Conservation (phyloP, 2,113 vertebrate genomes). For the Paramisgurnus dabryanus region DNA sequence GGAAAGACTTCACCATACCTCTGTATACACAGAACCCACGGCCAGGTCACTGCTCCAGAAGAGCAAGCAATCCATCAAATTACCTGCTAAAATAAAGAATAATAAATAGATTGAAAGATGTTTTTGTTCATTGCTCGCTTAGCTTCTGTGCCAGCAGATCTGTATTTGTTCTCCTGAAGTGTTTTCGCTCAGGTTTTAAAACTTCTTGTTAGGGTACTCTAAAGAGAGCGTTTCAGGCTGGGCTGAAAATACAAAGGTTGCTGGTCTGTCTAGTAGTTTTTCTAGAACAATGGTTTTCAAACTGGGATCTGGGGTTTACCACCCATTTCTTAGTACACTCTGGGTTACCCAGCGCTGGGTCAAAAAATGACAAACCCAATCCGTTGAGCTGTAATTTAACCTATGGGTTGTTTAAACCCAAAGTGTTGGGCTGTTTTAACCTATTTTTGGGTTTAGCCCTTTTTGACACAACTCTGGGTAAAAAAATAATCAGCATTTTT, state of each 20-base stretch:
- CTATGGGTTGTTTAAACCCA: no score
- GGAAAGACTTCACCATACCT: conserved; percentile 29
- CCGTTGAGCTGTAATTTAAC: no score
- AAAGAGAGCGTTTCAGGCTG: conserved; percentile 19
- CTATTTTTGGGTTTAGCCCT: no score
- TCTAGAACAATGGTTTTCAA: no score
- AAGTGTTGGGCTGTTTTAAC: no score
- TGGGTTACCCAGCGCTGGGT: no score
- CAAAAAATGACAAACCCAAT: no score
- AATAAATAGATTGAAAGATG: conserved; percentile 39
- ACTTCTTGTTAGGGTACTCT: not conserved
- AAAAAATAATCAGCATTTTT: no score
- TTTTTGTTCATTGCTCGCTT: conserved; percentile 28
- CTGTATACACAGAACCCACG: conserved; percentile 23
- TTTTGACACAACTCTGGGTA: no score
- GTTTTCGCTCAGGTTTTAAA: conserved; percentile 23
- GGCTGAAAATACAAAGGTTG: conserved; percentile 21
- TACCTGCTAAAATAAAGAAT: conserved; percentile 34
- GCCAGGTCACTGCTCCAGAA: conserved; percentile 28
- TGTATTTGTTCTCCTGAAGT: conserved; percentile 29
- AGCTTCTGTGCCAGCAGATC: conserved; percentile 42
- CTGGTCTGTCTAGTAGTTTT: not conserved
- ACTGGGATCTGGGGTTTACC: no score
- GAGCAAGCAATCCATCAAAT: conserved; percentile 45
- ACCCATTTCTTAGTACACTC: no score